Base-by-base conservation (phyloP, 2,797 vertebrate genomes). In the Arrhamphus sclerolepis region DNA sequence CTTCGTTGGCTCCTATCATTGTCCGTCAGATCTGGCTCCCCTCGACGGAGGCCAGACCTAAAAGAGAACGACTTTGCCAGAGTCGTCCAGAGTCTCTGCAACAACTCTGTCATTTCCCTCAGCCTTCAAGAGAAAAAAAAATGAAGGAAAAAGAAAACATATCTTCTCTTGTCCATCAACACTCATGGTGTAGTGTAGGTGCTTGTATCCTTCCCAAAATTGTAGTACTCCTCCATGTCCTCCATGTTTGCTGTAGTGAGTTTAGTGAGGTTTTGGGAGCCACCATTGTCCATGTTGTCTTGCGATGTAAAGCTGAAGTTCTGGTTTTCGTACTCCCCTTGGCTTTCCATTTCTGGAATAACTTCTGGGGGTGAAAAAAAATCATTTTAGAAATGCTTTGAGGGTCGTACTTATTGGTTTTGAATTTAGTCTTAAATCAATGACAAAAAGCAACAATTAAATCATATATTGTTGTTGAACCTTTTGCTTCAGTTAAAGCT, bases 211-310 rank as follows among this genome's bases (percentile, higher is more conserved):
- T 94, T 94, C 72, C 91, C 92, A 51, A 93, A 94, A 74, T 90
- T 91, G 89, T 98, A 99, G 84, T 97, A 99, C 21, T 95, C 95
- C 91, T 98, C 96, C 87, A 92, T 92, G 79, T 98, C 92, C 20
- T 93, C 91, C 83, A 93, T 93, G 82, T 92, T 92, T 13, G 92
- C 92, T 22, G 91, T 95, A 0, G 94, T 91, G 83, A 98, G 94
- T 43, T 94, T 94, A 38, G 92, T 92, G 62, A 93, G 87, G 83
- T 93, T 94, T 56, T 92, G 92, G 41, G 92, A 91, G 57, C 91
- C 80, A 66, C 86, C 85, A 77, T 92, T 92, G 0, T 94, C 74
- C 62, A 94, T 70, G 77, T 87, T 91, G 51, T 95, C 94, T 59
- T 92, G 91, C 10, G 92, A 87, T 0, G 89, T 76, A 6, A 95